Percentiles rank a stretch among this genome's conserved stretches.
These are phyloP conservation scores for Cryptoprocta ferox DNA, from an alignment of 2,797 vertebrate genomes.

Conservation along the genomic window DNA sequence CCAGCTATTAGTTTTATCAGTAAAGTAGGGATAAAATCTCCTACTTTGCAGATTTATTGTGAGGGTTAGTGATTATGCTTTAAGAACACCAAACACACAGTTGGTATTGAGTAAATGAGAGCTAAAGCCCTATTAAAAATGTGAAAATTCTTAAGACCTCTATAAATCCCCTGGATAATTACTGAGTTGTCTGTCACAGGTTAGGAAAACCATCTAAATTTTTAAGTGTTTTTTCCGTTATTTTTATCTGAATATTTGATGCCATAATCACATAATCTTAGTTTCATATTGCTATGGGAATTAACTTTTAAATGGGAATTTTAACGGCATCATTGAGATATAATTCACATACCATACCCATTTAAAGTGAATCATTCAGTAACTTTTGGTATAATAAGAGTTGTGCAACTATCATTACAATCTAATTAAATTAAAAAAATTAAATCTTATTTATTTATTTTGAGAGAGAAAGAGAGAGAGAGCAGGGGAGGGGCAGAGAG, in stretches of 20 bases:
- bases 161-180: background rate
- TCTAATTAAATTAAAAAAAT: background rate
- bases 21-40: background rate
- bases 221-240: slow-evolving; percentile 16
- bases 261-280: background rate
- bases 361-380: background rate
- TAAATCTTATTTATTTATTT: too few relatives aligned
- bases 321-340: slow-evolving; percentile 2
- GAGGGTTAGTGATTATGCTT: background rate
- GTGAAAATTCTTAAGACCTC: background rate
- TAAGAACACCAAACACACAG: background rate
- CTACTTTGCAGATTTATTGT: background rate
- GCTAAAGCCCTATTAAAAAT: background rate
- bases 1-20: background rate
- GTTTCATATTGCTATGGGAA: background rate
- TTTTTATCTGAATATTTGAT: slow-evolving; percentile 40
- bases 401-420: background rate
- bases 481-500: too few relatives aligned
- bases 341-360: background rate
- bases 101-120: slow-evolving; percentile 1
- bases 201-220: background rate
- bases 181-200: background rate
- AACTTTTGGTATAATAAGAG: background rate
- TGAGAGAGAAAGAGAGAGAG: too few relatives aligned
- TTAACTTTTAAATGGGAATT: slow-evolving; percentile 23